Evolutionary conservation across 2,797 vertebrate species (phyloP), one percentile per base, ranked within the genome.

Genomic region (Schizopygopsis pylzovi): DNA sequence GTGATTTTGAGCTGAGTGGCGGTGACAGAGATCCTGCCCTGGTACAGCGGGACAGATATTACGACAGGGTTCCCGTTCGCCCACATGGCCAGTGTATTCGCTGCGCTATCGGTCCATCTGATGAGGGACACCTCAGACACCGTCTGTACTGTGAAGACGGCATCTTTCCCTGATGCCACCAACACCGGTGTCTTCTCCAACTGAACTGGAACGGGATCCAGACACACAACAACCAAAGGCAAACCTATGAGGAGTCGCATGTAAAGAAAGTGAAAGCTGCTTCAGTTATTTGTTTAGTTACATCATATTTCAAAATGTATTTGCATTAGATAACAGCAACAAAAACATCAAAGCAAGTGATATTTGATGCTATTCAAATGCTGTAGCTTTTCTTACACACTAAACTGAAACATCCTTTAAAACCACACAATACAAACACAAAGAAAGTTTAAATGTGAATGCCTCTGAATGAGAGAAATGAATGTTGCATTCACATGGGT

Each of bases 1-100:
- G 12, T 65, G 47, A 96, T 95, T 5, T 45, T 90, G 56, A 96
- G 93, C 87, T 94, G 92, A 20, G 85, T 94, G 87, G 90, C 87
- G 0, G 88, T 89, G 88, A 96, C 92, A 88, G 73, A 90, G 89
- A 95, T 8, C 83, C 96, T 85, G 78, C 91, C 93, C 52, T 6
- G 11, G 87, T 93, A 96, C 91, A 94, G 94, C 0, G 84, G 0
- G 4, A 92, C 90, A 0, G 63, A 0, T 20, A 93, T 87, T 0
- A 94, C 0, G 5, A 5, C 0, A 0, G 90, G 0, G 0, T 41
- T 52, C 15, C 59, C 86, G 4, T 72, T 87, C 1, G 22, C 6
- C 92, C 93, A 96, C 25, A 91, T 12, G 0, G 92, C 96, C 88
- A 96, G 83, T 0, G 79, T 79, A 0, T 1, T 67, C 9, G 81